Evolutionary conservation across 1,140 invertebrate genomes (phyloP), one percentile per base, ranked within the genome.

Genomic region (Sinella curviseta): DNA sequence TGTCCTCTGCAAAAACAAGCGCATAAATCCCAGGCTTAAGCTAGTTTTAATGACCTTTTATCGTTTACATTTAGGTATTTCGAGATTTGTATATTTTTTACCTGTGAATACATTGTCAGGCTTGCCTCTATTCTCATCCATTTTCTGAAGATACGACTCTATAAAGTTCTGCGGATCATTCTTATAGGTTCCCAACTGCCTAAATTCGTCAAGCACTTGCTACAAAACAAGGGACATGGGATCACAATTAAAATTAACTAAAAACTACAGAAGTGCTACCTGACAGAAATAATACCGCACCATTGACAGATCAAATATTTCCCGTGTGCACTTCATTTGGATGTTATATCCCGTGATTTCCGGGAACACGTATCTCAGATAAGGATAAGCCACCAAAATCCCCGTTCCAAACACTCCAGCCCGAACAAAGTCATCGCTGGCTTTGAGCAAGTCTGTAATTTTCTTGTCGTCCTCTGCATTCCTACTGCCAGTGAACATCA

Each of bases 301-400:
- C 35, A 17, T 55, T 28, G 67, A 39, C 55, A 48, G 76, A 85
- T 80, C 93, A 94, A 16, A 90, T 86, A 65, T n/a, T 20, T 54
- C 77, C 12, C 26, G 30, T 16, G 39, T 39, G 8, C 60, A 60
- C 26, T 78, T 39, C 65, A 57, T 36, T 54, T 81, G 80, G 16
- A 74, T 76, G 82, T 90, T 93, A 82, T 94, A 95, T 0, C 94
- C 93, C 0, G 92, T 94, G 20, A 89, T 86, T 80, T 92, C 90
- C 0, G 94, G 94, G 1, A 92, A 92, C 4, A 95, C 84, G 83
- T 91, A 91, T 81, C 90, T 89, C 14, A 95, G 86, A 67, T 94
- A 86, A 0, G 94, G 94, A 20, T 77, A 57, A 0, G 80, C 80
- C 0, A 48, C 74, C 26, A 78, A 14, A 20, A 78, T 33, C 0